phyloP scores from a whole-genome alignment of 2,113 vertebrate genomes.

The Gracilinanus agilis region DNA sequence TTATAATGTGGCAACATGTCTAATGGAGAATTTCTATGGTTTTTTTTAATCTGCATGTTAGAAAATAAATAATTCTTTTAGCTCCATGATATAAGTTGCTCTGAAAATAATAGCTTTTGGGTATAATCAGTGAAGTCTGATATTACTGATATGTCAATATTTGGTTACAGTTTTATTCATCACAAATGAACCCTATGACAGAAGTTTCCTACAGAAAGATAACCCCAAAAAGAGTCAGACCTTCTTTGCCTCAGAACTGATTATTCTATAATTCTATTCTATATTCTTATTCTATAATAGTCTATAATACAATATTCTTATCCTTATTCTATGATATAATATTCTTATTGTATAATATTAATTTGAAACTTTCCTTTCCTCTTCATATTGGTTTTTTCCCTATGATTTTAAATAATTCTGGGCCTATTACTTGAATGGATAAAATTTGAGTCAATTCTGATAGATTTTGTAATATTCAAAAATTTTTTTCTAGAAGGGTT shows the following conservation, averaged over 20 bases:
- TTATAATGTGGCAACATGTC: background rate
- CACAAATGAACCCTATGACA: background rate
- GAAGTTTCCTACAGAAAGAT: background rate
- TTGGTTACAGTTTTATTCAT: background rate
- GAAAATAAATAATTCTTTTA: background rate
- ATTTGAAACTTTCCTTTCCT: background rate
- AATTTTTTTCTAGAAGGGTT: background rate
- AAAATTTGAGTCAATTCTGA: background rate
- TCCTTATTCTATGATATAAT: too few species aligned
- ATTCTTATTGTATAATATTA: too few species aligned
- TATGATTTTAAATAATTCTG: background rate
- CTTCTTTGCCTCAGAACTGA: background rate
- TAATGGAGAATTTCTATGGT: background rate
- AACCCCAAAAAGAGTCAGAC: background rate
- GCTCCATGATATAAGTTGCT: background rate
- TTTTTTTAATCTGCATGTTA: conserved; percentile 17
- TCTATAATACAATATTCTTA: too few species aligned
- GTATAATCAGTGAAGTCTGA: background rate
- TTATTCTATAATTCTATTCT: background rate
- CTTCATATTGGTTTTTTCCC: background rate
- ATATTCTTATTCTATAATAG: too few species aligned
- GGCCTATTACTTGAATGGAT: background rate
- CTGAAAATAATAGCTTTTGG: background rate
- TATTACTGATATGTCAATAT: conserved; percentile 6
- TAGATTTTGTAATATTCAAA: background rate